Evolutionary conservation across 92 coral and sea anemone genomes (phyloP).

Genomic region (Zoanthus sansibaricus): DNA sequence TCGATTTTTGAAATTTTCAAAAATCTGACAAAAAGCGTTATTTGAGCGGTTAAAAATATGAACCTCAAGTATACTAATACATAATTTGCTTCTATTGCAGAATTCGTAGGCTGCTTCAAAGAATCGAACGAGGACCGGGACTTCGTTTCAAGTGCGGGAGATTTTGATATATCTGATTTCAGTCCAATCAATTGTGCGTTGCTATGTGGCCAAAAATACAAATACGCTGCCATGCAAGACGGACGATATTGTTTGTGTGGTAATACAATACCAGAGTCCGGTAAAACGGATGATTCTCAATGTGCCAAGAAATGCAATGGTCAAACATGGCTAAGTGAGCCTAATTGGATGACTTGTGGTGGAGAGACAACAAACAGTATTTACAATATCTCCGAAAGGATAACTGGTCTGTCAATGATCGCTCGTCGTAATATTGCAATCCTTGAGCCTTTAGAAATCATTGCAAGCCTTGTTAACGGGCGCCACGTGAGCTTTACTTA

Average conservation of each 20-base stretch:
- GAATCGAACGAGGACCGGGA: conserved; percentile 63
- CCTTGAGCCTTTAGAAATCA: conserved; percentile 61
- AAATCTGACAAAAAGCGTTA: background rate
- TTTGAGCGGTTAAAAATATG: background rate
- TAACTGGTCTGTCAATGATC: conserved; percentile 73
- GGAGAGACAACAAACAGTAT: conserved; percentile 71
- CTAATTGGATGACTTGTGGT: conserved; percentile 78
- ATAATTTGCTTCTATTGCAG: conserved; percentile 46
- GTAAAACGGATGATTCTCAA: conserved; percentile 69
- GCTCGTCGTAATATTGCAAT: conserved; percentile 51
- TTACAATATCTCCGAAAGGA: conserved; percentile 77
- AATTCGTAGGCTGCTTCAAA: conserved; percentile 76
- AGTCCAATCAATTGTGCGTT: conserved; percentile 85
- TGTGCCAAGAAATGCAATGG: conserved; percentile 79
- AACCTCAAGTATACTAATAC: background rate
- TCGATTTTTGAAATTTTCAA: background rate
- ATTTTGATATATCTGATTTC: conserved; percentile 69
- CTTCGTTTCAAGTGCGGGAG: conserved; percentile 86
- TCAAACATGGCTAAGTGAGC: conserved; percentile 49
- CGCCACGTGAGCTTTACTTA: conserved; percentile 66
- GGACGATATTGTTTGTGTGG: conserved; percentile 86
- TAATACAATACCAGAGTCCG: conserved; percentile 60
- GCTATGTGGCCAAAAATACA: conserved; percentile 81
- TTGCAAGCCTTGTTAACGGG: conserved; percentile 74
- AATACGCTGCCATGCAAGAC: conserved; percentile 83